Evolutionary conservation across 2,797 vertebrate genomes (phyloP).

Genomic region (Pristis pectinata): DNA sequence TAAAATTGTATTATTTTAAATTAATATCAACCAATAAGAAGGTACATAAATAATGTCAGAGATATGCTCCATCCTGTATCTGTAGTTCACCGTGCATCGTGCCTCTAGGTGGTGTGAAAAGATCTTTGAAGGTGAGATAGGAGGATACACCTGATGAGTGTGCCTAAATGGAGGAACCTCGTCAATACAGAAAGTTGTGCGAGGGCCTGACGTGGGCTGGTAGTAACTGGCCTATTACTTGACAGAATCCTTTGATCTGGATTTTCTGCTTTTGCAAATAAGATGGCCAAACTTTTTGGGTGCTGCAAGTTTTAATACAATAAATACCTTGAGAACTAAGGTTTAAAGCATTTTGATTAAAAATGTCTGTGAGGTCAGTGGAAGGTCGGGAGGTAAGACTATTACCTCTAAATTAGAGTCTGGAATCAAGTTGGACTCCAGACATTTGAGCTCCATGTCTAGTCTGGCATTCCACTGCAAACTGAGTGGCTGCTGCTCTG

Average conservation of each 20-base stretch:
- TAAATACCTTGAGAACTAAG: not conserved
- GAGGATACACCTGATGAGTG: no score
- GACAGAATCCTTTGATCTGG: no score
- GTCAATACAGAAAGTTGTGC: no score
- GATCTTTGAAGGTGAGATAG: no score
- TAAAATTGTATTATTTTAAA: not conserved
- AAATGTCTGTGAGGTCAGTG: not conserved
- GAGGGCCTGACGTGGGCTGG: no score
- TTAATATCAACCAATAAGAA: not conserved
- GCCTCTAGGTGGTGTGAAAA: not conserved
- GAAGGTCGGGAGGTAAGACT: not conserved
- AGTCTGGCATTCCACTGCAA: not conserved
- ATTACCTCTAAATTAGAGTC: not conserved
- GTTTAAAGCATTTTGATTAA: not conserved
- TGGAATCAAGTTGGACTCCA: not conserved
- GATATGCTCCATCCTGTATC: not conserved
- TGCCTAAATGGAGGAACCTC: no score
- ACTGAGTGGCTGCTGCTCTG: not conserved
- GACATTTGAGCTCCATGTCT: not conserved
- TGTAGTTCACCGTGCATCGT: not conserved
- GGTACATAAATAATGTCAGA: not conserved
- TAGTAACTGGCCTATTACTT: no score
- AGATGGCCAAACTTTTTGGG: no score
- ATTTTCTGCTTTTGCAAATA: no score
- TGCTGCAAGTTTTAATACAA: not conserved